phyloP scores from a whole-genome alignment of 2,113 vertebrate species.

The Hucho hucho region DNA sequence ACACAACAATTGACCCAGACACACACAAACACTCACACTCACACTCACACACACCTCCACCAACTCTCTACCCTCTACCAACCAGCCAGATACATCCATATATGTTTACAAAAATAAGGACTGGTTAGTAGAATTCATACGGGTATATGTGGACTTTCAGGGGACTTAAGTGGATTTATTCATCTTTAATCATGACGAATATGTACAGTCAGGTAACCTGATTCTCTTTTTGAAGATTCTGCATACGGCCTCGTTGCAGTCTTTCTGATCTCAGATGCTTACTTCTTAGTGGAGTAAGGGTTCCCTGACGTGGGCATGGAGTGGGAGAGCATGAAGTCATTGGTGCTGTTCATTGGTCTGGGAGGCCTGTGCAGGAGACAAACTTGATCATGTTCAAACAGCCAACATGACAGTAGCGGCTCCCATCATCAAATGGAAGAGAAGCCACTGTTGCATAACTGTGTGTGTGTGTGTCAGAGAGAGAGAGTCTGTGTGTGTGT shows the following conservation, averaged over 20 bases:
- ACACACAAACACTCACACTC: neutral
- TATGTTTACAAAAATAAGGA: neutral
- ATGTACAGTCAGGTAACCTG: neutral
- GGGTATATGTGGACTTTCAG: neutral
- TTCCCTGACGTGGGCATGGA: slow-evolving; percentile 96
- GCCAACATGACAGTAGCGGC: neutral
- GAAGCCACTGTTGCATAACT: neutral
- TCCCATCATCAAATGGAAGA: neutral
- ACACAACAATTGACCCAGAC: slow-evolving; percentile 22
- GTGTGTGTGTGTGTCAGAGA: no score
- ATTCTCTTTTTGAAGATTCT: neutral
- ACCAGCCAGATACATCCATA: neutral
- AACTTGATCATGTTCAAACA: neutral
- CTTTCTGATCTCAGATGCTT: slow-evolving; percentile 63
- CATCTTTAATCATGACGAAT: neutral
- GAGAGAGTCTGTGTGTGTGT: neutral
- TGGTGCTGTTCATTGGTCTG: slow-evolving; percentile 92
- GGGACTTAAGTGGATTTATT: neutral
- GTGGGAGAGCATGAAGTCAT: slow-evolving; percentile 90
- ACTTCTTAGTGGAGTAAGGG: slow-evolving; percentile 95
- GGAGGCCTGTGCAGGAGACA: slow-evolving; percentile 83
- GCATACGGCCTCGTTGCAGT: neutral
- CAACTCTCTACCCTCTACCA: slow-evolving; percentile 21
- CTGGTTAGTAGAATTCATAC: neutral
- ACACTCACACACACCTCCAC: slow-evolving; percentile 3